Evolutionary conservation across 2,797 vertebrate genomes (phyloP).

Genomic region (Amphiprion clarkii): DNA sequence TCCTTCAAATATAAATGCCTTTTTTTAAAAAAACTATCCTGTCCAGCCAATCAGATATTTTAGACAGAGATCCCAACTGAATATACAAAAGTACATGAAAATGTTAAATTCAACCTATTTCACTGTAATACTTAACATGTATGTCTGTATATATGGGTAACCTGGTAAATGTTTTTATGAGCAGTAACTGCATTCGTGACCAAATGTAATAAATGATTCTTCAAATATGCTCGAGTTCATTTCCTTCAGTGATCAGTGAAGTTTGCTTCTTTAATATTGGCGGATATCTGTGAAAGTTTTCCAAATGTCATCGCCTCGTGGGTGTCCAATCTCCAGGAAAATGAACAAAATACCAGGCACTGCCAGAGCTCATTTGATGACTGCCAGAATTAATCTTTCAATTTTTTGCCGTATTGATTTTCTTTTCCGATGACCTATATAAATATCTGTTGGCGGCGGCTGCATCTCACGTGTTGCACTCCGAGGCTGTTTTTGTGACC

Average conservation of each 20-base stretch:
- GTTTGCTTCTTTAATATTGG: constrained; percentile 23
- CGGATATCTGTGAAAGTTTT: constrained; percentile 26
- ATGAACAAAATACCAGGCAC: constrained; percentile 38
- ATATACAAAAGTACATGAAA: too few relatives aligned
- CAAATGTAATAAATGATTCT: constrained; percentile 4
- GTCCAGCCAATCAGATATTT: too few relatives aligned
- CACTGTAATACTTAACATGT: not conserved
- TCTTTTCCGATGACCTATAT: constrained; percentile 66
- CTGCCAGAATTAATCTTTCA: constrained; percentile 63
- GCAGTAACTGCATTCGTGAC: not conserved
- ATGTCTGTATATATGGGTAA: not conserved
- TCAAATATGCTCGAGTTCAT: not conserved
- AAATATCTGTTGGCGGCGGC: constrained; percentile 51
- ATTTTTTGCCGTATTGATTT: constrained; percentile 68
- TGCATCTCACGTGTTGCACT: constrained; percentile 57
- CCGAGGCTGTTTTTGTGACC: constrained; percentile 49
- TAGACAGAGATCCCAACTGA: too few relatives aligned
- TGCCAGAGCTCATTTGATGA: constrained; percentile 46
- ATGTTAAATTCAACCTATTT: too few relatives aligned
- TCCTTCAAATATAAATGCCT: too few relatives aligned
- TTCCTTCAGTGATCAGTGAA: not conserved
- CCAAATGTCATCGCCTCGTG: constrained; percentile 47
- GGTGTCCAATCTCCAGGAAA: constrained; percentile 49
- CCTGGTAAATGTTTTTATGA: not conserved
- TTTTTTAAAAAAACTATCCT: too few relatives aligned